A percentile compares a stretch with the other conserved stretches of the same genome.
Evolutionary conservation across 1,140 invertebrate genomes (phyloP).

Genomic region (Leptinotarsa defecta): DNA sequence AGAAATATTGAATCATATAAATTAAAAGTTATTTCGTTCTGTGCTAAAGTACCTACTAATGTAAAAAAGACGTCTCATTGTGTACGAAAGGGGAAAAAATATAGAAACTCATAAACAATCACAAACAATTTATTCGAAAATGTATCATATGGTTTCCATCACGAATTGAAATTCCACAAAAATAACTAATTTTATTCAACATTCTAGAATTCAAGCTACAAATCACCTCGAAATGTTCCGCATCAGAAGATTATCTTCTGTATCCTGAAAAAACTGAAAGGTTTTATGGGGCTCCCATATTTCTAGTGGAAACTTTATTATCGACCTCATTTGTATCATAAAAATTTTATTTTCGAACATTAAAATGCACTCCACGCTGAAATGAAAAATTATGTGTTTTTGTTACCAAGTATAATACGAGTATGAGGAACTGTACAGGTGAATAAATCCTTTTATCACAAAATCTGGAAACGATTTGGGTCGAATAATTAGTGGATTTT

Average conservation of each 20-base stretch:
- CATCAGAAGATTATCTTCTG: neutral
- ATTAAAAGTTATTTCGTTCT: too few relatives aligned
- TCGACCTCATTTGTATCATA: slow-evolving; percentile 6
- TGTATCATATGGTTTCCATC: too few relatives aligned
- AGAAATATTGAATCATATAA: too few relatives aligned
- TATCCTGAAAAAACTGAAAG: neutral
- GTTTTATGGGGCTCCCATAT: neutral
- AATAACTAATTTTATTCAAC: too few relatives aligned
- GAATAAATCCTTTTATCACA: neutral
- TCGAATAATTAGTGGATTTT: too few relatives aligned
- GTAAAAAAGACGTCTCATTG: too few relatives aligned
- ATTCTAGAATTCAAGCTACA: neutral
- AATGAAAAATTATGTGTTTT: neutral
- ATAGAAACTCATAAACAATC: too few relatives aligned
- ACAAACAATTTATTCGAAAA: too few relatives aligned
- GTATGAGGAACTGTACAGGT: neutral
- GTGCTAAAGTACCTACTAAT: too few relatives aligned
- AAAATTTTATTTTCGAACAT: neutral
- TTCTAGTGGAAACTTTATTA: slow-evolving; percentile 3
- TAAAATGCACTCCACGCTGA: slow-evolving; percentile 5
- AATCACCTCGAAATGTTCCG: neutral
- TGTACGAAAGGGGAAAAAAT: too few relatives aligned
- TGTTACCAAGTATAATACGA: neutral
- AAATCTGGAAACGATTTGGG: neutral
- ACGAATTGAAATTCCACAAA: too few relatives aligned